Base-by-base conservation (phyloP, 2,797 vertebrate genomes). In the Carduelis carduelis region DNA sequence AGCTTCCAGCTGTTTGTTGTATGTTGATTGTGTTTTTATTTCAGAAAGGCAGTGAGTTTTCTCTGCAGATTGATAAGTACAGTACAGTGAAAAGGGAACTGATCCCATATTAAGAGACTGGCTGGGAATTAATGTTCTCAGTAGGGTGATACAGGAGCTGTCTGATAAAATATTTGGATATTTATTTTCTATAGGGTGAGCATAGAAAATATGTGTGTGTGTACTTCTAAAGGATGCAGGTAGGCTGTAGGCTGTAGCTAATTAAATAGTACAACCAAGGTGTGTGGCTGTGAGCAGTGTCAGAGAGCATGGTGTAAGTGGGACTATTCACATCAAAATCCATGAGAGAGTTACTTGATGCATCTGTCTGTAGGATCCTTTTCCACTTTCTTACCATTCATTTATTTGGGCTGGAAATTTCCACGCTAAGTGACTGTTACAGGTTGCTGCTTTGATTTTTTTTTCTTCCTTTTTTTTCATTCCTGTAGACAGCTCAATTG, bases 231-330 rank as follows among this genome's bases (percentile, higher is more conserved):
- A 83, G 1, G 3, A 49, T 46, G 15, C 66, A 55, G 50, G 43
- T 17, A 65, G 26, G 11, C n/a, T 28, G 27, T 34, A 65, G 39
- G 20, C 49, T 93, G 61, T 44, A 78, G 69, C 26, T 75, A 71
- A 78, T 89, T 74, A 69, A 76, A 46, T 27, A 83, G 64, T 30
- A 37, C 46, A 43, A 30, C 35, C 43, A 0, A 8, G 43, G 15
- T 61, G 35, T 0, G 0, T 65, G 59, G 64, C 71, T 89, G n/a
- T 69, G 68, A 80, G 43, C 26, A 70, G 47, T 0, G 0, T 77
- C 83, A 53, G 53, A 60, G 44, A 89, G 24, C 14, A 3, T 32
- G 39, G 34, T 65, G 0, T 14, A 65, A 56, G 19, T 37, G 49
- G 13, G 44, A 70, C 53, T 75, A 18, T 52, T 77, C 52, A 49